Evolutionary conservation across 2,888 invertebrate genomes (phyloP).

Genomic region (Limnephilus auricula): DNA sequence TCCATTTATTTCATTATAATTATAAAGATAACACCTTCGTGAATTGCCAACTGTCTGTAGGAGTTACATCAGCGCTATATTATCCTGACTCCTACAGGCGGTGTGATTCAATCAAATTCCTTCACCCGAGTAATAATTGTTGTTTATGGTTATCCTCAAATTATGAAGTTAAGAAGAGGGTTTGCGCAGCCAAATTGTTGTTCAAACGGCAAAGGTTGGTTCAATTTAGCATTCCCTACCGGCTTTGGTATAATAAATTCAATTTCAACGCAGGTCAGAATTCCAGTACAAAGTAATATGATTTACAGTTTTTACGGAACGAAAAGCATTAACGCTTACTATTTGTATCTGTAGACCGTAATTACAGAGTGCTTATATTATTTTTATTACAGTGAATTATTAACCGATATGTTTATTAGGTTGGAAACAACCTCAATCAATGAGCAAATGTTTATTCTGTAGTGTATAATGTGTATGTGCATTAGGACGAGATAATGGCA

Average conservation of each 20-base stretch:
- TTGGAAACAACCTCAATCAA: slow-evolving; percentile 27
- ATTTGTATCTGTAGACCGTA: background rate
- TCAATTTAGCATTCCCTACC: background rate
- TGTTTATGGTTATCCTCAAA: slow-evolving; percentile 10
- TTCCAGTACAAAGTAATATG: background rate
- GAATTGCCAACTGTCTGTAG: slow-evolving; percentile 17
- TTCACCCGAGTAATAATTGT: background rate
- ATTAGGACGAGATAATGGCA: background rate
- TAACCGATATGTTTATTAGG: slow-evolving; percentile 40
- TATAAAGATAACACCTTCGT: slow-evolving; percentile 36
- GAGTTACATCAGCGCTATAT: background rate
- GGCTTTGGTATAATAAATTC: background rate
- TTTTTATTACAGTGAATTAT: background rate
- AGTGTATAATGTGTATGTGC: slow-evolving; percentile 10
- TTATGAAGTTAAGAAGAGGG: background rate
- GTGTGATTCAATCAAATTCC: slow-evolving; percentile 5
- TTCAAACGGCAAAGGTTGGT: background rate
- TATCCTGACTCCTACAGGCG: background rate
- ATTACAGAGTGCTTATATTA: background rate
- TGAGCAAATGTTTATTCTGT: slow-evolving; percentile 6
- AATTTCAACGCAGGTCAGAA: background rate
- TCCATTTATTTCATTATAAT: slow-evolving; percentile 8
- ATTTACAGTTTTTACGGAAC: background rate
- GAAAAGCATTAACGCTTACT: background rate
- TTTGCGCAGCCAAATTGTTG: background rate